Percentiles rank a stretch among this genome's conserved stretches.
These are phyloP conservation scores for Pangasius larnaudii DNA, from an alignment of 2,797 vertebrate species.

Conservation along the genomic window DNA sequence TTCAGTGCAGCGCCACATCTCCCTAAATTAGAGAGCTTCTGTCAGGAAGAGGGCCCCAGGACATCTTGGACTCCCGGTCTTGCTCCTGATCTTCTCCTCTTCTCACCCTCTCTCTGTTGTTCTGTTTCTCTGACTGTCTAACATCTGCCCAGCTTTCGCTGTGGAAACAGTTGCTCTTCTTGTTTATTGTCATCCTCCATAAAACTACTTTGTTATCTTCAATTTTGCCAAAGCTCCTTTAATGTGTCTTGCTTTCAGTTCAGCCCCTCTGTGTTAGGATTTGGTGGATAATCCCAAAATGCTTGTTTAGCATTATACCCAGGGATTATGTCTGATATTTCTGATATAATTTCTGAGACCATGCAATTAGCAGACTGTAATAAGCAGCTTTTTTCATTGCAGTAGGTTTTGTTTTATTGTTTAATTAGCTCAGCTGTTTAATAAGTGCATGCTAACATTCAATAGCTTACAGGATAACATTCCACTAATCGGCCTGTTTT, in stretches of 20 bases:
- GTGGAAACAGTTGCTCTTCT: constrained; percentile 27
- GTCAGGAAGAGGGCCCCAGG: constrained; percentile 60
- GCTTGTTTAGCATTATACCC: constrained; percentile 49
- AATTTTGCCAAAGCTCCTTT: constrained; percentile 22
- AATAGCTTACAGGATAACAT: constrained; percentile 7
- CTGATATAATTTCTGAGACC: constrained; percentile 25
- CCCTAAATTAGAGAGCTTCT: constrained; percentile 66
- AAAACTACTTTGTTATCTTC: constrained; percentile 39
- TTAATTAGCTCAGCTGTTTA: constrained; percentile 39
- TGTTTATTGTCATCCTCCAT: constrained; percentile 15
- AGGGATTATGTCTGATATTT: constrained; percentile 48
- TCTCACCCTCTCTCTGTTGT: constrained; percentile 35
- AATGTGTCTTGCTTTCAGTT: constrained; percentile 41
- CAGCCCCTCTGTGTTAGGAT: constrained; percentile 44
- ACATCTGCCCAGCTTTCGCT: constrained; percentile 18
- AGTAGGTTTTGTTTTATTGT: constrained; percentile 27
- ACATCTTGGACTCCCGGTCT: constrained; percentile 39
- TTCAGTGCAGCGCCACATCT: constrained; percentile 55
- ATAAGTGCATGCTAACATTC: constrained; percentile 28
- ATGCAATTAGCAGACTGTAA: constrained; percentile 49
- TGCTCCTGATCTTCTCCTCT: constrained; percentile 17
- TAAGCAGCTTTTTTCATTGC: constrained; percentile 39
- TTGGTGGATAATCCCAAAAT: constrained; percentile 46
- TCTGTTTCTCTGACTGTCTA: constrained; percentile 37
- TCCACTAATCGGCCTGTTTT: constrained; percentile 67